These are phyloP conservation scores for Heterochromis multidens DNA, from an alignment of 2,113 vertebrate species.

Conservation along the genomic window DNA sequence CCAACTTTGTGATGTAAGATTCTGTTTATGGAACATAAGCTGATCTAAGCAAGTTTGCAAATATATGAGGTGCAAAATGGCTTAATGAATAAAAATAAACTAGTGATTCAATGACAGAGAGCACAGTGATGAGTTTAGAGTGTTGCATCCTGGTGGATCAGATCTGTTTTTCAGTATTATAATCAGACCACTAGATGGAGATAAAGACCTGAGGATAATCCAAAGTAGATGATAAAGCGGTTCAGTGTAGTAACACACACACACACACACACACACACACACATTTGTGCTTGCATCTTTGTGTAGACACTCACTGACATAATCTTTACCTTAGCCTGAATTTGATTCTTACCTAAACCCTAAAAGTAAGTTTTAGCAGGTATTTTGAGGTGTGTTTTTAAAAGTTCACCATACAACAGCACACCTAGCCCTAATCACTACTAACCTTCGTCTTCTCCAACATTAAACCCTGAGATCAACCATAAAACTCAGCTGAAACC, in stretches of 20 bases:
- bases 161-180: neutral
- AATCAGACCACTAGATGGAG: constrained; percentile 48
- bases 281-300: neutral
- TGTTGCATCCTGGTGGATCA: neutral
- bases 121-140: neutral
- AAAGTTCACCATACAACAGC: no score
- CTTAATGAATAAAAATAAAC: neutral
- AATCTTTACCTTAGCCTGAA: neutral
- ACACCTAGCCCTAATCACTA: no score
- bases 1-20: neutral
- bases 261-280: neutral
- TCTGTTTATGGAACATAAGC: neutral
- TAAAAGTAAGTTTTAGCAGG: neutral
- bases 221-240: neutral
- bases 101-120: neutral
- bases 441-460: no score
- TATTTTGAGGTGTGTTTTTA: neutral
- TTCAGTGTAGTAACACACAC: neutral
- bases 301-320: neutral
- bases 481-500: neutral
- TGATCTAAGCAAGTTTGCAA: neutral
- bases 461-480: neutral
- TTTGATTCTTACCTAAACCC: neutral
- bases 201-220: constrained; percentile 20
- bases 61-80: neutral